Evolutionary conservation across 2,888 invertebrate genomes (phyloP).

Genomic region (Torymus texanus): DNA sequence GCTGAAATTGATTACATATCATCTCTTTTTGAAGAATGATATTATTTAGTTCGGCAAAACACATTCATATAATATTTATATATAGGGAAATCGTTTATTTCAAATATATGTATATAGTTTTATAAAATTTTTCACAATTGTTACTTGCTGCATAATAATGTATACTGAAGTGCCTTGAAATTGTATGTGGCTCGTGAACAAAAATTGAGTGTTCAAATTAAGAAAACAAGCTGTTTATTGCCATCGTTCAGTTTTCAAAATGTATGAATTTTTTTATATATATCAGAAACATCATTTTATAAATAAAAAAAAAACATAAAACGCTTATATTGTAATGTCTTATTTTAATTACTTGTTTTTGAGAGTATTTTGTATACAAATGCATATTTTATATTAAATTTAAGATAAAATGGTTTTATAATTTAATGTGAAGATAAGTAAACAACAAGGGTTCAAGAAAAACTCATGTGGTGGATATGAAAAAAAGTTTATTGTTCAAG

Average conservation of each 20-base stretch:
- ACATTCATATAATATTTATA: slow-evolving; percentile 35
- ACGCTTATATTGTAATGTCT: slow-evolving; percentile 43
- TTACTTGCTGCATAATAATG: slow-evolving; percentile 49
- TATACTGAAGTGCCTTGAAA: slow-evolving; percentile 55
- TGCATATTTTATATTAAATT: slow-evolving; percentile 38
- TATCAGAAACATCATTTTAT: slow-evolving; percentile 42
- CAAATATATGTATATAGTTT: slow-evolving; percentile 52
- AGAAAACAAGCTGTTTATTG: slow-evolving; percentile 36
- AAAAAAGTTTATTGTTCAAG: slow-evolving; percentile 53
- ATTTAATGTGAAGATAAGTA: background rate
- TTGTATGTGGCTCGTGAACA: slow-evolving; percentile 53
- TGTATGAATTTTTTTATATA: slow-evolving; percentile 38
- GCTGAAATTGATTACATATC: no score
- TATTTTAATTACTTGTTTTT: slow-evolving; percentile 41
- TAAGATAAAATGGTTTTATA: background rate
- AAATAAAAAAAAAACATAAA: slow-evolving; percentile 37
- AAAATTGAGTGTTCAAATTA: slow-evolving; percentile 54
- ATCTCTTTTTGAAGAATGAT: no score
- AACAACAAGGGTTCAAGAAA: background rate
- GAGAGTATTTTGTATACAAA: slow-evolving; percentile 37
- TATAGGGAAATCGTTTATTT: slow-evolving; percentile 43
- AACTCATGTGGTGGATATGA: slow-evolving; percentile 31
- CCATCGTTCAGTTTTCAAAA: slow-evolving; percentile 42
- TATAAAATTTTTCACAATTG: slow-evolving; percentile 48
- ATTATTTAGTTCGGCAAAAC: slow-evolving; percentile 24